These are phyloP conservation scores for Crotalus helleri DNA, from an alignment of 2,113 vertebrate genomes.

Conservation along the genomic window DNA sequence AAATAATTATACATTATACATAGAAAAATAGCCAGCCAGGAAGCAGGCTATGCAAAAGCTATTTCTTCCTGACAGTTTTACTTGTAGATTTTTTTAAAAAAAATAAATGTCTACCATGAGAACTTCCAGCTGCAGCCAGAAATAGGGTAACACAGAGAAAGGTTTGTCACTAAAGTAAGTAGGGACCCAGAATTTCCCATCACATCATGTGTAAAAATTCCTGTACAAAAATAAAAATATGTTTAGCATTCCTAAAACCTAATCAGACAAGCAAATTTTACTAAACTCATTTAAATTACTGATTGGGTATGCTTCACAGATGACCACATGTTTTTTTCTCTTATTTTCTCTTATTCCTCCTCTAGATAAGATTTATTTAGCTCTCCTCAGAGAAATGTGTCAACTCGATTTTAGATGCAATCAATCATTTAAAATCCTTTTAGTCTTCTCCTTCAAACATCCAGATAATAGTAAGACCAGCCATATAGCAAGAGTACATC, in stretches of 20 bases:
- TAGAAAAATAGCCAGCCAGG: not conserved
- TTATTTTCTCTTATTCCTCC: not conserved
- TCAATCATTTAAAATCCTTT: not conserved
- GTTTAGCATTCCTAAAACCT: not conserved
- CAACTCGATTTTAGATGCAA: not conserved
- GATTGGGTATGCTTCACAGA: no score
- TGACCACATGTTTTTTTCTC: not conserved
- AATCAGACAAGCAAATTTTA: not conserved
- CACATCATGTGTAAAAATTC: not conserved
- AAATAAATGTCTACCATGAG: not conserved
- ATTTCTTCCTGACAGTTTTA: not conserved
- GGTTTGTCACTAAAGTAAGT: not conserved
- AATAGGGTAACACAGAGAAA: not conserved
- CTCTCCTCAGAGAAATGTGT: not conserved
- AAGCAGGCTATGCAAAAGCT: not conserved
- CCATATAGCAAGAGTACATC: not conserved
- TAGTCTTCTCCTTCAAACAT: not conserved
- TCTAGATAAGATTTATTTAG: not conserved
- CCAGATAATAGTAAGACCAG: not conserved
- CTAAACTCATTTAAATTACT: not conserved
- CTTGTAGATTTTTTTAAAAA: not conserved
- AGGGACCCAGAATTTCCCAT: not conserved
- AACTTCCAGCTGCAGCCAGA: not conserved
- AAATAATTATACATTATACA: not conserved
- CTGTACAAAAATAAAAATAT: not conserved